phyloP scores from a whole-genome alignment of 2,113 vertebrate genomes.

The Isurus oxyrinchus region DNA sequence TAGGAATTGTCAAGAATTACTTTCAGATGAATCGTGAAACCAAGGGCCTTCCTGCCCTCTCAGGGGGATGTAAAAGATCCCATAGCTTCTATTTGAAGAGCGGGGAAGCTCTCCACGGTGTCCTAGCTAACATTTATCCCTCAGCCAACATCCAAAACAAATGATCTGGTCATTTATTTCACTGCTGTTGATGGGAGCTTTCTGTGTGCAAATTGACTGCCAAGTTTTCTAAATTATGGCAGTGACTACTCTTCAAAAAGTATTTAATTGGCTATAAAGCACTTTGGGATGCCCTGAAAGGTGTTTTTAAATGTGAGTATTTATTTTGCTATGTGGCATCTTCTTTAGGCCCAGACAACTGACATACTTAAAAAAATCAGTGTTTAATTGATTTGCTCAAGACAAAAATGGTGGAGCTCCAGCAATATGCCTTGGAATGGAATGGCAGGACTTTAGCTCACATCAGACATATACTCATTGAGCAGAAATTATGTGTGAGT shows the following conservation, averaged over 20 bases:
- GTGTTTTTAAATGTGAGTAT: background rate
- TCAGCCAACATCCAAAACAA: background rate
- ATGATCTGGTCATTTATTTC: background rate
- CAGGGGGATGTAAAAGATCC: background rate
- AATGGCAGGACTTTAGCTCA: background rate
- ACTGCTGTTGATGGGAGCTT: background rate
- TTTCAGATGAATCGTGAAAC: background rate
- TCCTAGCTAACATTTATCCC: background rate
- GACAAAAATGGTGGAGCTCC: background rate
- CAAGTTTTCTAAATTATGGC: background rate
- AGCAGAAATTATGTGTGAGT: background rate
- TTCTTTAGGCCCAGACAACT: background rate
- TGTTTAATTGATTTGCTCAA: background rate
- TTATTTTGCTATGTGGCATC: background rate
- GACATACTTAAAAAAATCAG: too few relatives aligned
- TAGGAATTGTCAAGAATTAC: background rate
- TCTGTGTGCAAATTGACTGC: background rate
- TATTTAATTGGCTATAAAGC: background rate
- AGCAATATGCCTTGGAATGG: background rate
- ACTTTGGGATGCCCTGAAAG: background rate
- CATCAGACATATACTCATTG: background rate
- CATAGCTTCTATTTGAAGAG: background rate
- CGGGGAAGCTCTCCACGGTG: background rate
- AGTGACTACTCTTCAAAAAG: background rate
- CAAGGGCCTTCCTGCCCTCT: background rate